A percentile compares a stretch with the other conserved stretches of the same genome.
Evolutionary conservation across 2,113 vertebrate species (phyloP).

Genomic region (Myocastor coypus): DNA sequence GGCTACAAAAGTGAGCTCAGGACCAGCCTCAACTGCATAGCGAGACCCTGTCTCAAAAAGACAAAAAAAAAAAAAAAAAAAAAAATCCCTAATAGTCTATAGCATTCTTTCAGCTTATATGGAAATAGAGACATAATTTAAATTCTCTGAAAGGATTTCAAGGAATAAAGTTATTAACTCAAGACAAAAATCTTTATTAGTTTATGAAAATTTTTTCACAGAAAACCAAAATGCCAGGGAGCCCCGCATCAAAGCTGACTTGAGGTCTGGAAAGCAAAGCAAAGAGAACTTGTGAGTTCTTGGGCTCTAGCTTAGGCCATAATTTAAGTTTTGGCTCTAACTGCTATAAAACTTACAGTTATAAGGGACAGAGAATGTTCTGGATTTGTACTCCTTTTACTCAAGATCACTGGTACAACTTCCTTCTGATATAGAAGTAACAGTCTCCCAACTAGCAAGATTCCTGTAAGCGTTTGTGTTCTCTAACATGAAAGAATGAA

Average conservation of each 20-base stretch:
- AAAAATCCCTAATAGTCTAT: background rate
- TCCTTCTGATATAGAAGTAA: background rate
- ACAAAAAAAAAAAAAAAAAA: too few relatives aligned
- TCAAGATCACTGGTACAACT: background rate
- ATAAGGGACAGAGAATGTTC: background rate
- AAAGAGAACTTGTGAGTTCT: background rate
- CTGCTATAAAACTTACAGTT: background rate
- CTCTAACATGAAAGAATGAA: too few relatives aligned
- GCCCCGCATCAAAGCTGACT: background rate
- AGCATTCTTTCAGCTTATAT: background rate
- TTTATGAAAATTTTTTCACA: background rate
- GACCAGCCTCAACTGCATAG: too few relatives aligned
- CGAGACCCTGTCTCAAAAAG: too few relatives aligned
- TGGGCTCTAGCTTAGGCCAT: background rate
- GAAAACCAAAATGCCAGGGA: background rate
- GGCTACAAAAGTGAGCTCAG: too few relatives aligned
- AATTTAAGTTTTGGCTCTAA: background rate
- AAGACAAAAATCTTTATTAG: background rate
- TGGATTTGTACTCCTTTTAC: background rate
- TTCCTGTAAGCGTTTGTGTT: too few relatives aligned
- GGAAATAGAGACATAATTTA: background rate
- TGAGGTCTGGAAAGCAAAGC: background rate
- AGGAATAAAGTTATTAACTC: background rate
- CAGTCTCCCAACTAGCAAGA: too few relatives aligned
- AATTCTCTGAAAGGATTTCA: background rate